These are phyloP conservation scores for Rhegmatorhina hoffmannsi DNA, from an alignment of 2,113 vertebrate species.

Conservation along the genomic window DNA sequence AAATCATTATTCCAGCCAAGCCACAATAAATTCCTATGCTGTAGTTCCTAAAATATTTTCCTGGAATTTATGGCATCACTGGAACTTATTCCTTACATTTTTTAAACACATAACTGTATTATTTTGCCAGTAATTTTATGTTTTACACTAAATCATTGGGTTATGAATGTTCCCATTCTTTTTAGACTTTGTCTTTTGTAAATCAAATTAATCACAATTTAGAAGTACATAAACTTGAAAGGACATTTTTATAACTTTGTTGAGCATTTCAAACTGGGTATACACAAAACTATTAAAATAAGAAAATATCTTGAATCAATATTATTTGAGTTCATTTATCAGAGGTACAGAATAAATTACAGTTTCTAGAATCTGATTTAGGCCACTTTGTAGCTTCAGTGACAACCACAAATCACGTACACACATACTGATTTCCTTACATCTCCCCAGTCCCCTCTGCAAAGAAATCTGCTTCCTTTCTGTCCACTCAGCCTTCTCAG, in stretches of 20 bases:
- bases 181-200: conserved; percentile 20
- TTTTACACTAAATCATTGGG: conserved; percentile 43
- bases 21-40: conserved; percentile 38
- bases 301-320: conserved; percentile 16
- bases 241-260: conserved; percentile 45
- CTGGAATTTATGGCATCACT: conserved; percentile 68
- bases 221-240: conserved; percentile 22
- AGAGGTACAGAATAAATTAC: not conserved
- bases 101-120: conserved; percentile 49
- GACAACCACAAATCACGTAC: conserved; percentile 4
- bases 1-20: conserved; percentile 53
- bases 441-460: not conserved
- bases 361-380: not conserved
- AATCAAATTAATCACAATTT: conserved; percentile 51
- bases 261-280: not conserved
- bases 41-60: conserved; percentile 63
- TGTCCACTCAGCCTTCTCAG: not conserved
- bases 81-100: conserved; percentile 64
- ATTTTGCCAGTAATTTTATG: conserved; percentile 68
- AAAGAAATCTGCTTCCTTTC: conserved; percentile 27
- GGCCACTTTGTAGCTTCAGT: not conserved
- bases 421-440: conserved; percentile 15
- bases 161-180: conserved; percentile 39
- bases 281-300: conserved; percentile 11
- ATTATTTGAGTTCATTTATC: not conserved